Percentiles rank a stretch among this genome's conserved stretches.
Evolutionary conservation across 2,113 vertebrate genomes (phyloP).

Genomic region (Gallinago undulata): DNA sequence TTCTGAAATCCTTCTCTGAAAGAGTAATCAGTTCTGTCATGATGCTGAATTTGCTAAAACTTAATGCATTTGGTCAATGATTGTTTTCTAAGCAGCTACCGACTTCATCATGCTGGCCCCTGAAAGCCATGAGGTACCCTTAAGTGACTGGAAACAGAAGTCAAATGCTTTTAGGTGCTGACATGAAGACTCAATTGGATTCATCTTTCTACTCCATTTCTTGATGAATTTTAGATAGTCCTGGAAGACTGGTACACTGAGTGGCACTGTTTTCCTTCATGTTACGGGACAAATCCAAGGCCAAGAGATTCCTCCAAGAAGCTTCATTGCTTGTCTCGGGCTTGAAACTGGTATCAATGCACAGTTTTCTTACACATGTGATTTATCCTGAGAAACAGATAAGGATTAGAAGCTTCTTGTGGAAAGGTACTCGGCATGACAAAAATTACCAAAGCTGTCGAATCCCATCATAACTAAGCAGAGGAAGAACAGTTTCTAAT

Average conservation of each 20-base stretch:
- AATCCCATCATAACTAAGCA: background rate
- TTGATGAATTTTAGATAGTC: background rate
- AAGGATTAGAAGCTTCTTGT: background rate
- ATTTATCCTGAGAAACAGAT: background rate
- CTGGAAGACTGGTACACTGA: background rate
- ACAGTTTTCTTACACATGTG: background rate
- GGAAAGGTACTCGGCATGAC: background rate
- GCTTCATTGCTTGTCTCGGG: background rate
- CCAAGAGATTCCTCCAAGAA: fast-evolving
- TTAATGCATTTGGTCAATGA: background rate
- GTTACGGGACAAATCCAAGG: background rate
- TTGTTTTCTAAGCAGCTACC: background rate
- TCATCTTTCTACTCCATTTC: background rate
- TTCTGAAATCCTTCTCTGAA: background rate
- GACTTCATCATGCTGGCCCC: background rate
- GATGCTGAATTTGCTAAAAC: background rate
- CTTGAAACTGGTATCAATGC: background rate
- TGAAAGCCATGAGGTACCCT: background rate
- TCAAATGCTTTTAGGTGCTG: background rate
- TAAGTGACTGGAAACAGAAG: background rate
- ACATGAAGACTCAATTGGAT: background rate
- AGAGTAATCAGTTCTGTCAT: background rate
- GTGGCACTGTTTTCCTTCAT: background rate
- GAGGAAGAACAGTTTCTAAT: background rate
- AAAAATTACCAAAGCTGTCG: background rate